Evolutionary conservation across 2,888 invertebrate genomes (phyloP), one percentile per base, ranked within the genome.

Genomic region (Caenorhabditis sp.): DNA sequence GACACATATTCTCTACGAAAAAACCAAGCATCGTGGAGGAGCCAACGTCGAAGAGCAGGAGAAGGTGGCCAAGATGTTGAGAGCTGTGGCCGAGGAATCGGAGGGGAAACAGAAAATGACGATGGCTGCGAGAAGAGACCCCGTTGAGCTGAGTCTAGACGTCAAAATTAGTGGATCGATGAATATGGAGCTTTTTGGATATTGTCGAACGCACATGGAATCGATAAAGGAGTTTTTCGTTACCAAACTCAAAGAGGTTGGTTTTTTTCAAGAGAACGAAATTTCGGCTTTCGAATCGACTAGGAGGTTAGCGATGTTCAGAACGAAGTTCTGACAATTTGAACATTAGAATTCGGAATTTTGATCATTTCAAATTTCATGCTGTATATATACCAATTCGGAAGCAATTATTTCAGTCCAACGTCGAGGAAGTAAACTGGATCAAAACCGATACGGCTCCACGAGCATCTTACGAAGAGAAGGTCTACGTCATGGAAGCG

Each of bases 1-100:
- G 0, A 84, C 84, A 0, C 84, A 84, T 35, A 84, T 84, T 64
- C 68, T 80, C 4, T 84, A 59, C 38, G 80, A 70, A 14, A 76
- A 69, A 54, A 80, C 79, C 6, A 66, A 73, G 10, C 72, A 80
- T 59, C 41, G 75, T n/a, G 83, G 79, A 5, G 64, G 77, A 5
- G 31, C 77, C 1, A 80, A 80, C 35, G 49, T 84, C 12, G 73
- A 68, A 5, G 80, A 77, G 14, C 76, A 77, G n/a, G 80, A 84
- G n/a, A 77, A 77, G 54, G 31, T 80, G 7, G 56, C 54, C 1
- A 61, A 54, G 26, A 69, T 79, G 69, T 35, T 83, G 35, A 38
- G 49, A 24, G 79, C 79, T 0, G 44, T 49, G 0, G 79, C 63
- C 1, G 77, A 61, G 10, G 59, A 54, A 12, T 26, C 73, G 3